Base-by-base conservation (phyloP, 2,888 invertebrate species). In the Corbicula japonica region DNA sequence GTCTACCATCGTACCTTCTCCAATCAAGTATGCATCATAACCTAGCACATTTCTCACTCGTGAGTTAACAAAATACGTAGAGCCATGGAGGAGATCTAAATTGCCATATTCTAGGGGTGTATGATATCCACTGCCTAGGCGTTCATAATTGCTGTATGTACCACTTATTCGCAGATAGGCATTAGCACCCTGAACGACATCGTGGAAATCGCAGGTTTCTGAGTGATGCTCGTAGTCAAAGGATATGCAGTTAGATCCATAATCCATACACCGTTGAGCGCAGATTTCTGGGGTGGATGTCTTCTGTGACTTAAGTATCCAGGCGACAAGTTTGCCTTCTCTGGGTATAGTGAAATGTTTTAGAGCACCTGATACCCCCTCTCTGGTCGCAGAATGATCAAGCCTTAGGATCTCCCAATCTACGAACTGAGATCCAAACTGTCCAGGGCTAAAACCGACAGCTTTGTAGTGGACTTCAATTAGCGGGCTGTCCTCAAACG, bases 211-310 rank as follows among this genome's bases (percentile, higher is more conserved):
- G 66, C 88, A 88, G 0, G 72, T 77, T 50, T 79, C 81, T 1
- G 84, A 76, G n/a, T 81, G 78, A 15, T 68, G 65, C 41, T 87
- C 86, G 69, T 76, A 88, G 50, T 87, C 83, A 76, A 88, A 86
- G 2, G 87, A 77, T 15, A 83, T 60, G 63, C 88, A 88, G 60
- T 84, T 84, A 0, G 44, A 34, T 30, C 75, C 77, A 44, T 60
- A 80, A n/a, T 75, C 41, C 12, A 85, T 18, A 56, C 87, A 87
- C 0, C 48, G 32, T 30, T 48, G n/a, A 0, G 87, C 87, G 68
- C 87, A 87, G 0, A 63, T 26, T 21, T 68, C 70, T 18, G 74
- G 77, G 30, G 76, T 65, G 10, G 48, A 32, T 12, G 68, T 65
- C n/a, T 73, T 75, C 10, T 41, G 52, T 10, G 71, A 52, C 18